phyloP scores from a whole-genome alignment of 2,113 vertebrate species.

The Mus spicilegus region DNA sequence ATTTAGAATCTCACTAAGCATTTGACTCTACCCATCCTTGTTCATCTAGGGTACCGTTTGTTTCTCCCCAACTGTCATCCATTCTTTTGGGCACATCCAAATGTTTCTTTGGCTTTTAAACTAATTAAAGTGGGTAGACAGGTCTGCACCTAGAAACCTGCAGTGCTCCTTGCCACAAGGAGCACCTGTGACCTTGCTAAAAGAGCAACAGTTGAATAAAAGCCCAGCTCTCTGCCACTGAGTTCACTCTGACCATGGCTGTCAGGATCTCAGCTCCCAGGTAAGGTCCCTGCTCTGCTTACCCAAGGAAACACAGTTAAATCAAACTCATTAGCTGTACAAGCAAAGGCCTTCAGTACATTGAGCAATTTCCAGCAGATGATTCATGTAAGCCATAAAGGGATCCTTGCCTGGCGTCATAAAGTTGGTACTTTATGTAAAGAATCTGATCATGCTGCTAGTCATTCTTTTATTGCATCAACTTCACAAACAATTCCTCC shows the following conservation, averaged over 20 bases:
- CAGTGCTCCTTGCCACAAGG: neutral
- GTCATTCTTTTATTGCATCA: slow-evolving; percentile 13
- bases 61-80: neutral
- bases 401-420: slow-evolving; percentile 32
- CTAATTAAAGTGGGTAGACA: neutral
- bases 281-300: neutral
- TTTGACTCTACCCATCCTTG: neutral
- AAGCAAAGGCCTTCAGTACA: slow-evolving; percentile 28
- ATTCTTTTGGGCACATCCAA: neutral
- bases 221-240: neutral
- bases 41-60: neutral
- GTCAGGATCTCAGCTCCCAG: neutral
- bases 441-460: neutral
- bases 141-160: neutral
- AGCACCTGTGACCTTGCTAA: neutral
- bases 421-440: slow-evolving; percentile 50
- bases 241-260: neutral
- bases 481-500: slow-evolving; percentile 23
- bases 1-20: neutral
- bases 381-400: slow-evolving; percentile 41
- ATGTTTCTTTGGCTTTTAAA: slow-evolving; percentile 4
- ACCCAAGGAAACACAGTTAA: neutral
- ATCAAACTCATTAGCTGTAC: neutral
- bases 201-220: neutral
- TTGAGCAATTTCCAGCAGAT: slow-evolving; percentile 40